phyloP scores from a whole-genome alignment of 2,113 vertebrate genomes.

The Carassius auratus region DNA sequence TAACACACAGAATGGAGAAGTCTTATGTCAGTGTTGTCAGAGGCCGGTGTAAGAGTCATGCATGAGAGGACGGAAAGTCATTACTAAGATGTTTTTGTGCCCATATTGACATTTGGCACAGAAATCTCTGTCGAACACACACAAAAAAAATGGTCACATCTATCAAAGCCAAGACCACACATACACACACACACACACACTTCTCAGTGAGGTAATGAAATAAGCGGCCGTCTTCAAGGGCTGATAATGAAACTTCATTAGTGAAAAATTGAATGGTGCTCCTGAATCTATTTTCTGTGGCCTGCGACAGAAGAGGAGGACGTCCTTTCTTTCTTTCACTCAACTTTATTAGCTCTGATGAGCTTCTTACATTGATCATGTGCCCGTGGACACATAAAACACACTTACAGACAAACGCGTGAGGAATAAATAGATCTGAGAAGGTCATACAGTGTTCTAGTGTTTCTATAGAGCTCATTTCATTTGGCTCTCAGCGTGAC shows the following conservation, averaged over 20 bases:
- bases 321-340: background rate
- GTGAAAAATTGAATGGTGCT: background rate
- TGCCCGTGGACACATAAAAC: background rate
- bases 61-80: slow-evolving; percentile 8
- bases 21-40: background rate
- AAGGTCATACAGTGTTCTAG: background rate
- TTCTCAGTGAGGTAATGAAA: slow-evolving; percentile 7
- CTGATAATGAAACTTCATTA: slow-evolving; percentile 19
- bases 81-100: background rate
- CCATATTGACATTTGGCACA: background rate
- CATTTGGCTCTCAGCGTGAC: slow-evolving; percentile 3
- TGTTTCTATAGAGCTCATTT: background rate
- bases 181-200: background rate
- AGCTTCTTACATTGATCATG: background rate
- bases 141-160: background rate
- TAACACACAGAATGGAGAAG: background rate
- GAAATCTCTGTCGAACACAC: background rate
- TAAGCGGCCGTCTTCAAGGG: background rate
- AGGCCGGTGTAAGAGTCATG: background rate
- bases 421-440: background rate
- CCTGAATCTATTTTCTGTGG: background rate
- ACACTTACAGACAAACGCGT: background rate
- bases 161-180: background rate
- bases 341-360: background rate
- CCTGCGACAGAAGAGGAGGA: background rate